Evolutionary conservation across 2,888 invertebrate species (phyloP), one percentile per base, ranked within the genome.

Genomic region (Idaea biselata): DNA sequence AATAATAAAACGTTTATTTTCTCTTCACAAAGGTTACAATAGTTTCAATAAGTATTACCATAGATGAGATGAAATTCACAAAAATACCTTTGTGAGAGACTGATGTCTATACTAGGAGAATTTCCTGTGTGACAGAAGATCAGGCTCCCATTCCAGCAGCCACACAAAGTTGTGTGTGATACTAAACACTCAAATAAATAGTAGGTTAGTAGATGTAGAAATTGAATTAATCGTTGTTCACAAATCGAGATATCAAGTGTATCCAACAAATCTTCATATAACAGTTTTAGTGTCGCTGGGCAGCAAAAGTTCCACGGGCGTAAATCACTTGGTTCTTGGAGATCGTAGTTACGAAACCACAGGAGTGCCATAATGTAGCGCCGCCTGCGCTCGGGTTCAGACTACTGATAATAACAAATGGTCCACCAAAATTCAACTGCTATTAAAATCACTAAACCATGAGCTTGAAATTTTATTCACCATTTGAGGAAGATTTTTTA

Each of bases 371-470:
- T 86, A 79, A 81, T 70, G 78, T 75, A 76, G 75, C 79, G 68
- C 73, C 73, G 73, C 72, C 72, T 67, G 73, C 66, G 72, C 70
- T 70, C 66, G 67, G 70, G 68, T 68, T 73, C 72, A 73, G 70
- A 71, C 73, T 72, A 73, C 79, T 83, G 82, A 84, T 86, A 81
- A 79, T 84, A 83, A 85, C 74, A 81, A 81, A 85, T 84, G 81
- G 75, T 69, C 76, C 72, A 66, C 70, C 70, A 75, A 79, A 83
- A 80, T 81, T 79, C 67, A 74, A 71, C 74, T 71, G 67, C 68
- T 72, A 71, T 73, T 76, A 72, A 76, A 76, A 77, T 78, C 73
- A 77, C 73, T 72, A 72, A 72, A 61, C 70, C 66, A 61, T 66
- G 61, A 64, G 63, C 65, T 57, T 61, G 69, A 58, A 64, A 53